A percentile compares a stretch with the other conserved stretches of the same genome.
phyloP scores from a whole-genome alignment of 2,888 invertebrate genomes.

The Eristalinus sepulchralis region DNA sequence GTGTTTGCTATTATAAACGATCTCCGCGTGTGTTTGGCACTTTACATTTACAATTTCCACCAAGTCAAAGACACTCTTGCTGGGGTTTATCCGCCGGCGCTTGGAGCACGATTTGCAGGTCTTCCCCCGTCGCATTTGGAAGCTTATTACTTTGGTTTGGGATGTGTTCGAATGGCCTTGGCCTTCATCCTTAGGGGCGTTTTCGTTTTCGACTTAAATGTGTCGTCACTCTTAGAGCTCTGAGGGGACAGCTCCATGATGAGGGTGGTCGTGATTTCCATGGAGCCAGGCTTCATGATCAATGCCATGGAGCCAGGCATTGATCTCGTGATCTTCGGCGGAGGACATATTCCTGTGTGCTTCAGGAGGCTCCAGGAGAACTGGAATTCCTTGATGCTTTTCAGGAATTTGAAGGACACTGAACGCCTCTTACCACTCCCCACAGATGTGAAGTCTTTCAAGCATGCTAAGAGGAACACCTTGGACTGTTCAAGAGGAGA shows the following conservation, averaged over 20 bases:
- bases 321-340: conserved; percentile 72
- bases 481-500: too few species aligned
- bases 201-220: conserved; percentile 77
- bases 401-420: conserved; percentile 78
- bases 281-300: conserved; percentile 44
- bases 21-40: too few species aligned
- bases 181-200: conserved; percentile 80
- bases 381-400: conserved; percentile 77
- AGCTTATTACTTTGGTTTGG: conserved; percentile 78
- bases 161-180: conserved; percentile 79
- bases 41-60: too few species aligned
- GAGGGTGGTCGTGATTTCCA: conserved; percentile 14
- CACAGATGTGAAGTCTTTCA: conserved; percentile 40
- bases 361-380: conserved; percentile 78
- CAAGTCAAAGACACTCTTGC: conserved; percentile 79
- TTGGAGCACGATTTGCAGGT: conserved; percentile 80
- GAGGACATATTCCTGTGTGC: conserved; percentile 71
- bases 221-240: conserved; percentile 41
- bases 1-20: too few species aligned
- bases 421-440: conserved; percentile 77
- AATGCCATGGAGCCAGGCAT: conserved; percentile 58
- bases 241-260: conserved; percentile 47
- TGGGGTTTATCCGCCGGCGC: conserved; percentile 78
- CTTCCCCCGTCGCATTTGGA: conserved; percentile 77
- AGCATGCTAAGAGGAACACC: too few species aligned